These are phyloP conservation scores for Premnoplex brunnescens DNA, from an alignment of 2,797 vertebrate genomes.

Conservation along the genomic window DNA sequence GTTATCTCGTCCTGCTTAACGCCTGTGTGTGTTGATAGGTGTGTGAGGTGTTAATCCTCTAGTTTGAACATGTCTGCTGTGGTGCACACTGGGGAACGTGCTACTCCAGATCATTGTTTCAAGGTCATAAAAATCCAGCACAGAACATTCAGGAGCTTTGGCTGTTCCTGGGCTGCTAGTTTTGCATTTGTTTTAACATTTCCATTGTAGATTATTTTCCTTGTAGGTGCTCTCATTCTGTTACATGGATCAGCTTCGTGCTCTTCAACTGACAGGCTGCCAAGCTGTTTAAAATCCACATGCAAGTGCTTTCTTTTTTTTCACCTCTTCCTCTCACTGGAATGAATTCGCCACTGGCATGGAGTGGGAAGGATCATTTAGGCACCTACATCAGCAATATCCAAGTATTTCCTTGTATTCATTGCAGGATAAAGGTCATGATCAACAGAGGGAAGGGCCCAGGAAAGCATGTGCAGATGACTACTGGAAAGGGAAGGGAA, in stretches of 20 bases:
- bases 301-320: not conserved
- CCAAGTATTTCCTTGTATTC: not conserved
- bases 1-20: conserved; percentile 69
- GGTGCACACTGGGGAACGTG: conserved; percentile 1
- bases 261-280: not conserved
- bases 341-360: not conserved
- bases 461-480: not conserved
- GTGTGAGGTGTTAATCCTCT: conserved; percentile 70
- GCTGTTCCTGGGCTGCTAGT: not conserved
- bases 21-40: conserved; percentile 69
- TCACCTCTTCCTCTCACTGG: not conserved
- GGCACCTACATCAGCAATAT: not conserved
- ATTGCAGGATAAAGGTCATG: not conserved
- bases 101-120: conserved; percentile 48
- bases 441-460: not conserved
- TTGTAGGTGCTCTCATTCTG: not conserved
- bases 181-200: conserved; percentile 9
- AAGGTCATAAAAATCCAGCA: conserved; percentile 47
- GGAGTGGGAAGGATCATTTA: not conserved
- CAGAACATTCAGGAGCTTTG: conserved; percentile 33
- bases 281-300: not conserved
- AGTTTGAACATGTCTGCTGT: conserved; percentile 36
- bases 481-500: not conserved
- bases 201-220: not conserved
- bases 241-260: not conserved